Evolutionary conservation across 2,797 vertebrate genomes (phyloP), one percentile per base, ranked within the genome.

Genomic region (Scleropages formosus): DNA sequence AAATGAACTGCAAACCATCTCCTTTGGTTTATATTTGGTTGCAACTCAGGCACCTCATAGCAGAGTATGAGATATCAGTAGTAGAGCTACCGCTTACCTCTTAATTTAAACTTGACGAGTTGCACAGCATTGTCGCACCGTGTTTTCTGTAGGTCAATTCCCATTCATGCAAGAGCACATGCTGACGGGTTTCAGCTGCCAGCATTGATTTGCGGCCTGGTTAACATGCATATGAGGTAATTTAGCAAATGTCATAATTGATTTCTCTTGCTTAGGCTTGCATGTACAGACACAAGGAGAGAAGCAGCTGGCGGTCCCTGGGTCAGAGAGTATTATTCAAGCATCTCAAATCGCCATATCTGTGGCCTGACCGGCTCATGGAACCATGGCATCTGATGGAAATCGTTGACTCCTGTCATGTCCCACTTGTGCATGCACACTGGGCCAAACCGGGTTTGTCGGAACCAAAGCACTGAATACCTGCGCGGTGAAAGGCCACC

Each of bases 381-480:
- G 67, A 12, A 22, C 67, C n/a, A n/a, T 39, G 7, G 20, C 18
- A 26, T 69, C n/a, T 15, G 10, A 18, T 16, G 20, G 20, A 53
- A 69, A 22, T 66, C 47, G 51, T 69, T 22, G 44, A 69, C 26
- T 47, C 20, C 66, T 69, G 66, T 26, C 66, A 49, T 51, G n/a
- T 20, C 65, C 10, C 20, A 15, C 65, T 47, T 11, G 3, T 1
- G 24, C 65, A 47, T 69, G 66, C 66, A n/a, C n/a, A n/a, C n/a
- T n/a, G n/a, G n/a, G n/a, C n/a, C n/a, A n/a, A n/a, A n/a, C n/a
- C n/a, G n/a, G n/a, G n/a, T n/a, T n/a, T n/a, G n/a, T n/a, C n/a
- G n/a, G n/a, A n/a, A n/a, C n/a, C n/a, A n/a, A n/a, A n/a, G n/a
- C n/a, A n/a, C n/a, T n/a, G n/a, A n/a, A n/a, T n/a, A n/a, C n/a